phyloP scores from a whole-genome alignment of 2,888 invertebrate species.

The Scrobipalpa atriplicella region DNA sequence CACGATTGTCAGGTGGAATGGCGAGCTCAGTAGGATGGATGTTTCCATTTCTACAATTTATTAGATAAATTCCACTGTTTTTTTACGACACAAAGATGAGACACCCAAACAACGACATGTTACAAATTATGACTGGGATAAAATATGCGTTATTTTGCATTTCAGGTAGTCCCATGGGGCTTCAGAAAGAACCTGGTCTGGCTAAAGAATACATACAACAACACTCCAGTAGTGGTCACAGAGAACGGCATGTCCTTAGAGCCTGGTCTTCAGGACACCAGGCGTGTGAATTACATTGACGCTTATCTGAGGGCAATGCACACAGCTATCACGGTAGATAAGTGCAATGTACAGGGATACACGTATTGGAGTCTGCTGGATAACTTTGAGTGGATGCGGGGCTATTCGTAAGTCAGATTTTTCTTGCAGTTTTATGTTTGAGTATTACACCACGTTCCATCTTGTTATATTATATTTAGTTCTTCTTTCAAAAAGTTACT shows the following conservation, averaged over 20 bases:
- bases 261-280: slow-evolving; percentile 68
- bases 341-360: slow-evolving; percentile 85
- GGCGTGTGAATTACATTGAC: slow-evolving; percentile 79
- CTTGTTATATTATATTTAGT: no score
- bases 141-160: not conserved
- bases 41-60: no score
- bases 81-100: no score
- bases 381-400: slow-evolving; percentile 91
- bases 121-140: not conserved
- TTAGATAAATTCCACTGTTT: no score
- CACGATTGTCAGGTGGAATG: no score
- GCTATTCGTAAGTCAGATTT: slow-evolving; percentile 82
- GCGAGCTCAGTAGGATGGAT: no score
- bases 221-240: slow-evolving; percentile 81
- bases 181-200: slow-evolving; percentile 85
- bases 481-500: no score
- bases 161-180: slow-evolving; percentile 85
- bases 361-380: slow-evolving; percentile 91
- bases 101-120: not conserved
- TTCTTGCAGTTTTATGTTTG: no score
- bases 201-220: slow-evolving; percentile 82
- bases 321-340: slow-evolving; percentile 77
- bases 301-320: slow-evolving; percentile 72
- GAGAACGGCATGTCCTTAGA: slow-evolving; percentile 84
- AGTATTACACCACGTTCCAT: no score